Conservation (phyloP, 92 coral and sea anemone genomes). For the Micromussa lordhowensis region DNA sequence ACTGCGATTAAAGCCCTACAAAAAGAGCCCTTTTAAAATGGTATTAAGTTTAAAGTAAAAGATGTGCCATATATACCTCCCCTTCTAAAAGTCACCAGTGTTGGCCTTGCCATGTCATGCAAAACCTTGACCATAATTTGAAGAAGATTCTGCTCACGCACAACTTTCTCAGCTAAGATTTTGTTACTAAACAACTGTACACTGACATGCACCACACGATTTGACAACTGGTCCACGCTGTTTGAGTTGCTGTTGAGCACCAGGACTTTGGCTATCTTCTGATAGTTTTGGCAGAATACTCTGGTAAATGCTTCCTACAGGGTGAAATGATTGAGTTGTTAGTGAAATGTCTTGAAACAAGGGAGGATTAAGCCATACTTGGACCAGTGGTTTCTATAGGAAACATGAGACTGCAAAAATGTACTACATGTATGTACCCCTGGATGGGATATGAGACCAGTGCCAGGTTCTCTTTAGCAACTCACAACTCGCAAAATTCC, state of each 20-base stretch:
- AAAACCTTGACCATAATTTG: conserved; percentile 96
- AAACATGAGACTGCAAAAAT: too few relatives aligned
- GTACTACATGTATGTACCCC: too few relatives aligned
- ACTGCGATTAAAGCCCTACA: not conserved
- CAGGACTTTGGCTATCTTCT: conserved; percentile 90
- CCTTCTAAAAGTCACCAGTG: conserved; percentile 77
- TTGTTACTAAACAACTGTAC: conserved; percentile 97
- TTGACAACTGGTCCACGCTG: conserved; percentile 89
- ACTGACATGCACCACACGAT: conserved; percentile 96
- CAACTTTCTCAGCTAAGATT: conserved; percentile 90
- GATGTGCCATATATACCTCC: conserved; percentile 77
- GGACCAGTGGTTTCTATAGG: too few relatives aligned
- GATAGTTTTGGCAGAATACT: conserved; percentile 95
- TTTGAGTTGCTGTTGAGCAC: conserved; percentile 71
- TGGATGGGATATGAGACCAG: too few relatives aligned
- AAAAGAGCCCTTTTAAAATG: not conserved
- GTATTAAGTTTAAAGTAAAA: not conserved
- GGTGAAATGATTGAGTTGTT: not conserved
- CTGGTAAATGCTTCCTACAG: conserved; percentile 87
- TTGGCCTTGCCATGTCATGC: conserved; percentile 93
- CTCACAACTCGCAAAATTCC: too few relatives aligned
- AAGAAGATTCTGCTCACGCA: conserved; percentile 89
- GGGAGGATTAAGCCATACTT: not conserved
- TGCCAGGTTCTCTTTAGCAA: too few relatives aligned
- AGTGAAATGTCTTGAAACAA: not conserved